Conservation (phyloP, 2,113 vertebrate genomes). For the Ibidorhyncha struthersii region DNA sequence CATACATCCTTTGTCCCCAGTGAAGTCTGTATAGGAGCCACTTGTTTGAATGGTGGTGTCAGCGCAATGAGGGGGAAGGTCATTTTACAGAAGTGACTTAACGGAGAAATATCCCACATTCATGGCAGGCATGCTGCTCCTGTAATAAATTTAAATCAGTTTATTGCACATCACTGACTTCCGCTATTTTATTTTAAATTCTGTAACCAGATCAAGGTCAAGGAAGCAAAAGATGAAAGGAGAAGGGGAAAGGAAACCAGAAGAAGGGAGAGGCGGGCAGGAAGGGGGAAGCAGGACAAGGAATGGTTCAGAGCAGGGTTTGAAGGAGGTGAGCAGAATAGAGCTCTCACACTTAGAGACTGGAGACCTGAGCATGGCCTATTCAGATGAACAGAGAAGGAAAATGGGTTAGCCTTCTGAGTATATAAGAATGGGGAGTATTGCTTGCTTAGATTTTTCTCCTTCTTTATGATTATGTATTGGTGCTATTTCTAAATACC, state of each 20-base stretch:
- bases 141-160: background rate
- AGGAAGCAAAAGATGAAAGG: constrained; percentile 48
- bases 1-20: background rate
- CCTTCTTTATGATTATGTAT: background rate
- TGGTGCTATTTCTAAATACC: background rate
- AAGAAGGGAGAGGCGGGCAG: background rate
- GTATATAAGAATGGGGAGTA: background rate
- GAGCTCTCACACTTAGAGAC: background rate
- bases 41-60: background rate
- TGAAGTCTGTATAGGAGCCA: background rate
- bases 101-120: background rate
- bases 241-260: constrained; percentile 18
- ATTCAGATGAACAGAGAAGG: background rate
- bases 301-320: background rate
- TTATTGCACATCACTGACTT: constrained; percentile 23
- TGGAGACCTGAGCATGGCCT: background rate
- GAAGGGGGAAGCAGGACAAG: background rate
- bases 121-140: background rate
- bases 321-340: background rate
- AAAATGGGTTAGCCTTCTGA: background rate
- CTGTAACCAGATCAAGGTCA: constrained; percentile 46
- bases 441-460: background rate
- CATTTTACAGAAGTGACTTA: background rate
- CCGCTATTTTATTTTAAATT: background rate
- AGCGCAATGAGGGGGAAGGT: background rate